A percentile compares a stretch with the other conserved stretches of the same genome.
Evolutionary conservation across 1,140 invertebrate genomes (phyloP).

Genomic region (Melitaea cinxia): DNA sequence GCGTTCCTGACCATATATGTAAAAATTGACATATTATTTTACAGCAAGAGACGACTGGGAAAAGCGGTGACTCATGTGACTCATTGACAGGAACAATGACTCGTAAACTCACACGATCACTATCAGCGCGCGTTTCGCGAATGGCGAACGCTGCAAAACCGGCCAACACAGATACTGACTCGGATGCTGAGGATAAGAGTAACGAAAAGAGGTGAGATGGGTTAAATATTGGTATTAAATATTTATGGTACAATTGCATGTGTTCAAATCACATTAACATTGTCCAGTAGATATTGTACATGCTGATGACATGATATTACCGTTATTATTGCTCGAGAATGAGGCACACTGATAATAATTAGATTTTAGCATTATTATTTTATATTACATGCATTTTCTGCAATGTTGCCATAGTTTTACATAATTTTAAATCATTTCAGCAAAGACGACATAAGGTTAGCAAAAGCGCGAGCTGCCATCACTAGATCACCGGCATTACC

Average conservation of each 20-base stretch:
- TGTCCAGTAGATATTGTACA: no score
- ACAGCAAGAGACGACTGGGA: constrained; percentile 46
- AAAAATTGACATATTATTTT: not conserved
- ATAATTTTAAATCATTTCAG: constrained; percentile 35
- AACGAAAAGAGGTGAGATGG: constrained; percentile 58
- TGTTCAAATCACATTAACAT: no score
- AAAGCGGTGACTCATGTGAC: constrained; percentile 56
- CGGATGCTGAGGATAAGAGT: constrained; percentile 70
- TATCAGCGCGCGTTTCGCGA: constrained; percentile 71
- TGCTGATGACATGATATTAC: no score
- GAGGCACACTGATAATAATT: no score
- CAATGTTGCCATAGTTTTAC: not conserved
- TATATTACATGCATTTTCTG: no score
- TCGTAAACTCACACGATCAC: constrained; percentile 62
- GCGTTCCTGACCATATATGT: no score
- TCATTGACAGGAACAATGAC: constrained; percentile 55
- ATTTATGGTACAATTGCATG: no score
- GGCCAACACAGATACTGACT: constrained; percentile 72
- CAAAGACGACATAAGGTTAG: constrained; percentile 58
- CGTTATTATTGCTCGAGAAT: no score
- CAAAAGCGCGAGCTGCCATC: constrained; percentile 45
- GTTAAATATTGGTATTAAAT: no score
- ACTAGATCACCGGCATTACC: constrained; percentile 79
- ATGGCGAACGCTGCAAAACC: constrained; percentile 50
- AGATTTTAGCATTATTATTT: no score